Percentiles rank a stretch among this genome's conserved stretches.
Conservation (phyloP, 2,797 vertebrate genomes). For the Hippopotamyrus pictus region DNA sequence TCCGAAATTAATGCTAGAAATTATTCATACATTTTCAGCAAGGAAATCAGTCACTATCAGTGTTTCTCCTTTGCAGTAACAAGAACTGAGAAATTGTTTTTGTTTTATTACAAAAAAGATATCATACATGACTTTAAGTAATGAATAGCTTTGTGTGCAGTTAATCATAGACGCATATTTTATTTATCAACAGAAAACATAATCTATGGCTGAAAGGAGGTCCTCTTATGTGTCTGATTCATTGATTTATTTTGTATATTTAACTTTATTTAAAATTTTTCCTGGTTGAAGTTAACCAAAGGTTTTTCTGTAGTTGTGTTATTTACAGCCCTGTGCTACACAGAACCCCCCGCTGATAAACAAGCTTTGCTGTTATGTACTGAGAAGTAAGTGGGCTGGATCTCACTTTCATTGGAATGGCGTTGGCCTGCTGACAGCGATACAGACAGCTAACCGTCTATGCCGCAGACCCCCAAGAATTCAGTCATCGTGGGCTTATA, state of each 20-base stretch:
- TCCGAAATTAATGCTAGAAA: neutral
- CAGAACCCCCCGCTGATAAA: conserved; percentile 25
- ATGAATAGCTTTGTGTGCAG: neutral
- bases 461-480: neutral
- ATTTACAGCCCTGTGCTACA: conserved; percentile 21
- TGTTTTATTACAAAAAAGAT: conserved; percentile 7
- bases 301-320: conserved; percentile 12
- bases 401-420: conserved; percentile 18
- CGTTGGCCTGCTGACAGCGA: conserved; percentile 20
- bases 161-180: conserved; percentile 2
- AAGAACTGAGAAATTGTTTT: neutral
- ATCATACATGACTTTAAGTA: neutral
- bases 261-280: neutral
- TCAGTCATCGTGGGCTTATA: neutral
- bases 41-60: neutral
- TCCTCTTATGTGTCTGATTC: conserved; percentile 9
- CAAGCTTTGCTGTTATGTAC: conserved; percentile 27
- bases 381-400: conserved; percentile 20
- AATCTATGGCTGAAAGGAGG: neutral
- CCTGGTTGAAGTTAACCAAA: conserved; percentile 22
- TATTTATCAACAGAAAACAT: conserved; percentile 5
- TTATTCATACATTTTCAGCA: neutral
- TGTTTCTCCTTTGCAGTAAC: neutral
- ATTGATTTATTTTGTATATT: neutral
- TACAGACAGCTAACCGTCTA: neutral